A percentile compares a stretch with the other conserved stretches of the same genome.
Conservation (phyloP, 2,888 invertebrate species). For the Dendrolimus houi region DNA sequence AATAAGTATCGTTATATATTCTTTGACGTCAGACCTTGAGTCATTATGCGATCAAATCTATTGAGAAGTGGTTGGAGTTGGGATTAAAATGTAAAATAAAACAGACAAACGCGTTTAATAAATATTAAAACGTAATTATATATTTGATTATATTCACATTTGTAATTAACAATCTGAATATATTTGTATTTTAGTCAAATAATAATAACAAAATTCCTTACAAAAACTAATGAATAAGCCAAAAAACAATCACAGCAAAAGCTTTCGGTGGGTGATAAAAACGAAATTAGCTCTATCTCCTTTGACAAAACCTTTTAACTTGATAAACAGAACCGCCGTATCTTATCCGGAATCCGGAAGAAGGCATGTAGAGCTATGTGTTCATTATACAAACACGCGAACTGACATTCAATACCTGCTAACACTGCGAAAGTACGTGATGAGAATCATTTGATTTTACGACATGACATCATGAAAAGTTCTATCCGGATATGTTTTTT, state of each 20-base stretch:
- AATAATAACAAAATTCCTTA: no score
- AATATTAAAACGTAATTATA: no score
- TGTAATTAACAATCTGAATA: no score
- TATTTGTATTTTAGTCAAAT: no score
- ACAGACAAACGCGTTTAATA: no score
- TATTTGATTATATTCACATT: no score
- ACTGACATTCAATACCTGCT: slow-evolving; percentile 30
- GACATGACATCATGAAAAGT: slow-evolving; percentile 23
- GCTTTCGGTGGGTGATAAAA: background rate
- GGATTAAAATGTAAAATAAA: no score
- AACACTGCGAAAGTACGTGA: slow-evolving; percentile 25
- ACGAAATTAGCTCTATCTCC: background rate
- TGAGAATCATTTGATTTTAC: slow-evolving; percentile 24
- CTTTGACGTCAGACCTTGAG: no score
- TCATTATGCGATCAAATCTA: no score
- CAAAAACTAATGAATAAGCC: no score
- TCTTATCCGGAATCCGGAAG: slow-evolving; percentile 15
- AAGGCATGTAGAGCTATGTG: slow-evolving; percentile 16
- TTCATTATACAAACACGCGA: slow-evolving; percentile 19
- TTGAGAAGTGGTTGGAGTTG: no score
- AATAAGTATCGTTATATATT: no score
- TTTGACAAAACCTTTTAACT: background rate
- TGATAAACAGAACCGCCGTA: slow-evolving; percentile 2
- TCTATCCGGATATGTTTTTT: slow-evolving; percentile 1
- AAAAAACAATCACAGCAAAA: background rate